Base-by-base conservation (phyloP, 2,888 invertebrate genomes). In the Augiades crinisus region DNA sequence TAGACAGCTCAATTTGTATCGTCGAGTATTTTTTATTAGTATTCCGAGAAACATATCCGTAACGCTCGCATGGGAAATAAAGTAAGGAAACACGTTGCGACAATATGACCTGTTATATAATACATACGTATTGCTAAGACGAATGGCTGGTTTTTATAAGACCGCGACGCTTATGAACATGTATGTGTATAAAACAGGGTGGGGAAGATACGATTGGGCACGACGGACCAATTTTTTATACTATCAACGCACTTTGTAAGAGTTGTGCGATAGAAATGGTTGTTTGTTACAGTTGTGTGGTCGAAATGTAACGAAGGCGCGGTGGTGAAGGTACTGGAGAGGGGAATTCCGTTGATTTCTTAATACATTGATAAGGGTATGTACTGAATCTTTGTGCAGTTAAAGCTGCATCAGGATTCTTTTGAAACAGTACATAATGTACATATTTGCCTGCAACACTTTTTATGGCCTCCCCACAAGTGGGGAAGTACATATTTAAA, bases 101-200 rank as follows among this genome's bases (percentile, higher is more conserved):
- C 62, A 62, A 63, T 61, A 58, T 61, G 53, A 62, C 58, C 57
- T 58, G 55, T 57, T 63, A 64, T 64, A 74, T 79, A 73, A 79
- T 76, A 76, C 65, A 76, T 68, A 70, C 70, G 70, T 50, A 61
- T 53, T 43, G 46, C 45, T 54, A 60, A 66, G 67, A 67, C 60
- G 59, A 57, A 64, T 62, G 61, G 60, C 51, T 45, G 49, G 56
- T 54, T 57, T 57, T 53, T 58, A 51, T 44, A 37, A 51, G 44
- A 44, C 57, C 19, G 49, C 41, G 59, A 60, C 64, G 65, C 65
- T 74, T 70, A 74, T 75, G 71, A 74, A 72, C 71, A 75, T 69
- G 68, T 74, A 73, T 49, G 49, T 49, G 41, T 41, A 50, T 34
- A 43, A 36, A 43, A 50, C 43, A 50, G 49, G 36, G 34, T 12